phyloP scores from a whole-genome alignment of 2,113 vertebrate genomes.

The Spheniscus mendiculus region DNA sequence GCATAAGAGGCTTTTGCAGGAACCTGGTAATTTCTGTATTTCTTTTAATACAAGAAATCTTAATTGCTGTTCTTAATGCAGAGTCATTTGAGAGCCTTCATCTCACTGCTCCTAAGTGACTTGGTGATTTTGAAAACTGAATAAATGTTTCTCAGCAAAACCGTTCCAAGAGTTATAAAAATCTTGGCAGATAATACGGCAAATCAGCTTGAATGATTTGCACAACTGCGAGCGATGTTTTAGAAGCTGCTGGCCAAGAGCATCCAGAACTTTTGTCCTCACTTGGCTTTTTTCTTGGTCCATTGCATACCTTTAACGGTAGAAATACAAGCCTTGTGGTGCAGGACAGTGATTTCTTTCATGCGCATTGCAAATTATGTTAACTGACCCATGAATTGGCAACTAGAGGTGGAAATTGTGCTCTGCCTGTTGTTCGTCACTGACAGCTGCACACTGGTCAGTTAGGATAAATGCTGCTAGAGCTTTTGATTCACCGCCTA shows the following conservation, averaged over 20 bases:
- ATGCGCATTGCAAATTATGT: background rate
- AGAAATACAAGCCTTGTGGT: background rate
- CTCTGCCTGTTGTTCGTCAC: constrained; percentile 32
- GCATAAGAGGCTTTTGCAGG: background rate
- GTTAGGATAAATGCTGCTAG: background rate
- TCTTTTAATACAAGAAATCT: background rate
- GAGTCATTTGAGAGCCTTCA: background rate
- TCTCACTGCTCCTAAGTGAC: background rate
- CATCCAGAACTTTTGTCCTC: constrained; percentile 37
- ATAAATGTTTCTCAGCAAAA: background rate
- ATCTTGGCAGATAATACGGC: background rate
- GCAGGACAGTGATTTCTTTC: constrained; percentile 19
- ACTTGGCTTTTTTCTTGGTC: background rate
- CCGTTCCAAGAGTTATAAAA: background rate
- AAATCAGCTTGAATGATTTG: constrained; percentile 9
- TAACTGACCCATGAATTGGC: background rate
- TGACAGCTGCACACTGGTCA: constrained; percentile 25
- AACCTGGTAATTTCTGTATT: background rate
- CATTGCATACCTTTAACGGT: background rate
- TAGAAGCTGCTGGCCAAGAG: constrained; percentile 6
- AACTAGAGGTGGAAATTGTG: background rate
- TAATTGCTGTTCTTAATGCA: background rate
- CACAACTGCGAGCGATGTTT: background rate
- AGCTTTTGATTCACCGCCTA: background rate
- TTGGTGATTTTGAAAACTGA: background rate